Evolutionary conservation across 2,113 vertebrate genomes (phyloP).

Genomic region (Cyphomyrus discorhynchus): DNA sequence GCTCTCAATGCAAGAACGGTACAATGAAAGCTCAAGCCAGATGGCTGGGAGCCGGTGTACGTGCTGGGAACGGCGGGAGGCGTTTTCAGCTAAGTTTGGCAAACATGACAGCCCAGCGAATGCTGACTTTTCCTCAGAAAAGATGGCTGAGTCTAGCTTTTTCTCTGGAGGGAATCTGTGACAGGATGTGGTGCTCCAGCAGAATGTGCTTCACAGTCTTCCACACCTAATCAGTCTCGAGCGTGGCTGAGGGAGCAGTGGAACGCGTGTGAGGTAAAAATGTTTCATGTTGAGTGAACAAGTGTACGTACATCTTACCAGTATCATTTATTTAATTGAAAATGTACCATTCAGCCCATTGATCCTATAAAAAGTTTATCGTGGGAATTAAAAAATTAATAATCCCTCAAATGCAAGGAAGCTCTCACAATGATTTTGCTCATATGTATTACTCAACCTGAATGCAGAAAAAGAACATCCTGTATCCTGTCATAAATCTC

Average conservation of each 20-base stretch:
- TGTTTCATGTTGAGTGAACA: neutral
- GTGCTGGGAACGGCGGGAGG: neutral
- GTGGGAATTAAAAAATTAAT: too few species aligned
- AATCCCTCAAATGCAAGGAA: neutral
- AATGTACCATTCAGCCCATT: neutral
- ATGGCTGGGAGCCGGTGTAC: neutral
- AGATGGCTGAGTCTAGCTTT: neutral
- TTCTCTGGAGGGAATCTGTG: neutral
- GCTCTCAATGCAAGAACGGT: neutral
- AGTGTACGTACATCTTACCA: neutral
- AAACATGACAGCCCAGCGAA: neutral
- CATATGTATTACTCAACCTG: neutral
- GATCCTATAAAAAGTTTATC: neutral
- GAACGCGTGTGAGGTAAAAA: neutral
- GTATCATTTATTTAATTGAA: neutral
- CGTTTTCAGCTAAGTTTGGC: neutral
- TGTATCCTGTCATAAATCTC: conserved; percentile 1
- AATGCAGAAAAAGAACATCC: neutral
- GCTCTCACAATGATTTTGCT: neutral
- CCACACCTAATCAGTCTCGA: neutral
- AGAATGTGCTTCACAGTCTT: neutral
- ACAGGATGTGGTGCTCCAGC: neutral
- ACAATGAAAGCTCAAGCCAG: neutral
- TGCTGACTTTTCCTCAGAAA: neutral
- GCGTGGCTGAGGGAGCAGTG: neutral